Evolutionary conservation across 2,888 invertebrate species (phyloP), one percentile per base, ranked within the genome.

Genomic region (Drosophila kanekoi): DNA sequence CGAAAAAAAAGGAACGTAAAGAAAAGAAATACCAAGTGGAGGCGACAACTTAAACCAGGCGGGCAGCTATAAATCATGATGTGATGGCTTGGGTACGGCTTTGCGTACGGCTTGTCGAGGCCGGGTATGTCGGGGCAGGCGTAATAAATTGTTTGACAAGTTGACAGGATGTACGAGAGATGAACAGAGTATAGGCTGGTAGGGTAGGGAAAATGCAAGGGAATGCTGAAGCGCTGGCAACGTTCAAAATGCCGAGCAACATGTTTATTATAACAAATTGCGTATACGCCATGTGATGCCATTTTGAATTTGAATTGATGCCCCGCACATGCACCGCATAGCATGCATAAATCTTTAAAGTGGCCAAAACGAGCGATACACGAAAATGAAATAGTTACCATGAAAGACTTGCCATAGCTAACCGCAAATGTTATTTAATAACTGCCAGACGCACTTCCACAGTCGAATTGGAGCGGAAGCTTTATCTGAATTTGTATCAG

Each of bases 251-350:
- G 78, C 59, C 66, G 69, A 72, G 84, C 87, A 84, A 84, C 87
- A 87, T 83, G 83, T 87, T 83, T 83, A 83, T 84, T 83, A 87
- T 87, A 87, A 87, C 81, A 87, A 87, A 84, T 84, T 87, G 82
- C 84, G 79, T 75, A 84, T 84, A 84, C 83, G 77, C 87, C 87
- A 84, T 84, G 79, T 81, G 84, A 77, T 68, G 77, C 84, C 81
- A 70, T 73, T 65, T 69, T 76, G 72, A 81, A 87, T 79, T 77
- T 84, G 79, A 79, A 86, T 77, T 86, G 83, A 78, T 80, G 67
- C 73, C 48, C 62, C 45, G 35, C 32, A 52, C 59, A 51, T 56
- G 53, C 56, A 52, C 14, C 28, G 41, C n/a, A 14, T 20, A 35
- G 23, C 51, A 54, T 35, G 28, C 62, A 79, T 82, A 79, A 70